phyloP scores from a whole-genome alignment of 2,113 vertebrate species.

The Eptatretus burgeri region DNA sequence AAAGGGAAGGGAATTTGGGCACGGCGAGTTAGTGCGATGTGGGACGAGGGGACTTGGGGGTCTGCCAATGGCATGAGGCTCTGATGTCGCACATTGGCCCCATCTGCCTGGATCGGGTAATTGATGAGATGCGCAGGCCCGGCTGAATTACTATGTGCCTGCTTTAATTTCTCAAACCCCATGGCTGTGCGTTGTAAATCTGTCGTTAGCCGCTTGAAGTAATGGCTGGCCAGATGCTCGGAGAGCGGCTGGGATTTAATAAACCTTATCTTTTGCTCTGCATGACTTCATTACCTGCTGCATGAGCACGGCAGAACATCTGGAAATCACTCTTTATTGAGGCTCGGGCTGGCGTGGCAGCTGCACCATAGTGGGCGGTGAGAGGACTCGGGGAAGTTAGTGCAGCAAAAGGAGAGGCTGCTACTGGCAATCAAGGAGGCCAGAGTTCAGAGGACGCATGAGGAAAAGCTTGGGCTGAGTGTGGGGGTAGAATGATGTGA shows the following conservation, averaged over 20 bases:
- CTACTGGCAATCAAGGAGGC: too few relatives aligned
- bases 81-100: not conserved
- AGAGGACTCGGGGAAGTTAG: not conserved
- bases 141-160: not conserved
- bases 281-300: constrained; percentile 6
- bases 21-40: too few relatives aligned
- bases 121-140: constrained; percentile 4
- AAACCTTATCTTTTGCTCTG: constrained; percentile 6
- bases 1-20: too few relatives aligned
- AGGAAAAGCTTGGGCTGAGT: too few relatives aligned
- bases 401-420: too few relatives aligned
- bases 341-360: constrained; percentile 1
- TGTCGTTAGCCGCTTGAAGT: constrained; percentile 4
- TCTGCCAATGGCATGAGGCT: too few relatives aligned
- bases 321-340: constrained; percentile 6
- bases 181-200: constrained; percentile 4
- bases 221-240: constrained; percentile 4
- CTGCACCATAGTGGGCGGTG: not conserved
- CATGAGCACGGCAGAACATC: not conserved
- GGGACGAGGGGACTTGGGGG: too few relatives aligned
- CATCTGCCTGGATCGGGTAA: constrained; percentile 3
- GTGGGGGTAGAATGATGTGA: too few relatives aligned
- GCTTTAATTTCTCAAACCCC: constrained; percentile 1
- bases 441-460: too few relatives aligned
- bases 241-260: constrained; percentile 6